Conservation (phyloP, 2,797 vertebrate species). For the Lepilemur septentrionalis region DNA sequence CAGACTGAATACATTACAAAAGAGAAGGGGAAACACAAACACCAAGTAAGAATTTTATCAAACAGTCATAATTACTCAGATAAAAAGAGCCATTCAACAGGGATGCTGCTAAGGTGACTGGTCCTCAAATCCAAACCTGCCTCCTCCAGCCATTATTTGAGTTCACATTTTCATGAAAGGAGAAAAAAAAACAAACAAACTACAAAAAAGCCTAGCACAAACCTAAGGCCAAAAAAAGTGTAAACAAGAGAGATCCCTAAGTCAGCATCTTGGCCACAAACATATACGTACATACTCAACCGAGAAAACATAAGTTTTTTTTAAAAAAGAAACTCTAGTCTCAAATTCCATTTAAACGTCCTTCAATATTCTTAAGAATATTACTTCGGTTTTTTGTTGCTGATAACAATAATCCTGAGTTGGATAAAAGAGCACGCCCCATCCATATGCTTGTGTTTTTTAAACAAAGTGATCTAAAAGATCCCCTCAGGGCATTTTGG, state of each 20-base stretch:
- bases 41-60: not conserved
- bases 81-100: not conserved
- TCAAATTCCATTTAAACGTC: not conserved
- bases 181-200: not conserved
- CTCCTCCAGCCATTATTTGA: not conserved
- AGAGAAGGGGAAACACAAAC: not conserved
- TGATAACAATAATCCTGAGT: not conserved
- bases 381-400: not conserved
- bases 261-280: not conserved
- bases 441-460: not conserved
- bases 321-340: fast-evolving
- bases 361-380: not conserved
- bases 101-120: not conserved
- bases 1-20: not conserved
- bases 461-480: not conserved
- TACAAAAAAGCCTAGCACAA: not conserved
- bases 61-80: not conserved
- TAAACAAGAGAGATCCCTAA: not conserved
- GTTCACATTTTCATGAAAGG: not conserved
- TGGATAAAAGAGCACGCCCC: not conserved
- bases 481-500: not conserved
- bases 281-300: not conserved
- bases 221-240: not conserved
- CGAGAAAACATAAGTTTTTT: not conserved
- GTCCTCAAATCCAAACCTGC: not conserved